Evolutionary conservation across 2,888 invertebrate genomes (phyloP), one percentile per base, ranked within the genome.

Genomic region (Epinotia ramella): DNA sequence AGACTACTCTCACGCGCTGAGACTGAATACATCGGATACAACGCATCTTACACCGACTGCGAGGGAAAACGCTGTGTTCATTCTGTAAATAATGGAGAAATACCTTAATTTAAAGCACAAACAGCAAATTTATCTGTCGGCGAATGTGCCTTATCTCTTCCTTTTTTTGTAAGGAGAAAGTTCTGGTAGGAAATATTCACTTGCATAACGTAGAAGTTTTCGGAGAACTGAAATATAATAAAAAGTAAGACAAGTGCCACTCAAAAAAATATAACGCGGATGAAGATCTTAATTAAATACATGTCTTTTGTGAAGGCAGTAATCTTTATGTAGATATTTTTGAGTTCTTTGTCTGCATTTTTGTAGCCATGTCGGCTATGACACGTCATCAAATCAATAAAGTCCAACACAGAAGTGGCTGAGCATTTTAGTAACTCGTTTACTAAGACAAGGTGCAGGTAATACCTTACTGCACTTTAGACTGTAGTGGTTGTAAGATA

Each of bases 1-100:
- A 9, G 87, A 90, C 3, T n/a, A 71, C 9, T 13, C 16, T 1
- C 4, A 33, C 18, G 13, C n/a, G 12, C 33, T 16, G 53, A 71
- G 56, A 71, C 76, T 72, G 71, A 67, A 53, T 53, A 69, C 60
- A 20, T 20, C 24, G 57, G 56, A 40, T 40, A 44, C 44, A 69
- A 44, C 59, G n/a, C 62, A 46, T 46, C 5, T n/a, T 53, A 7
- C n/a, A 13, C n/a, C 7, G 53, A 53, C 13, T 53, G 53, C 7
- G 5, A 53, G n/a, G 6, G 53, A n/a, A n/a, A n/a, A 53, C 53
- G 7, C 53, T 53, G 53, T 53, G 53, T 53, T 53, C n/a, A n/a
- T 53, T n/a, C 13, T 53, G n/a, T 53, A 53, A 53, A n/a, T 40
- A n/a, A 6, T n/a, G n/a, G 16, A 53, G 53, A n/a, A 53, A 53